Evolutionary conservation across 2,113 vertebrate species (phyloP).

Genomic region (Onychostruthus taczanowskii): DNA sequence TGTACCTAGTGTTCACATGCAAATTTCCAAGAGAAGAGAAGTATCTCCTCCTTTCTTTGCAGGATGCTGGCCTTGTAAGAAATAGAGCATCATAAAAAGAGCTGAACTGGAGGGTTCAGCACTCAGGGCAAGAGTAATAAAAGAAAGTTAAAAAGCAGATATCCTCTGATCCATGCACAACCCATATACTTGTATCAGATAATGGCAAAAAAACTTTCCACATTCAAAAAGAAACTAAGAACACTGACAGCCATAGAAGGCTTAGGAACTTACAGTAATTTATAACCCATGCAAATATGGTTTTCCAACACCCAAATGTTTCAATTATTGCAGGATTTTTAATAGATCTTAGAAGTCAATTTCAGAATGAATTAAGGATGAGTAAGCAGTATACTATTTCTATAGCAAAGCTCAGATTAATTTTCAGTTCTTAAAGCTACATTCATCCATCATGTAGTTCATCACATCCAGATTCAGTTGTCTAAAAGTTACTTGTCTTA

Average conservation of each 20-base stretch:
- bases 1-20: not conserved
- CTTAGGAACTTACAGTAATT: not conserved
- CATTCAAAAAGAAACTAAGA: not conserved
- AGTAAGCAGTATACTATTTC: not conserved
- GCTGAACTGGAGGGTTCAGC: not conserved
- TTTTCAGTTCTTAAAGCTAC: not conserved
- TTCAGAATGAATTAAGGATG: not conserved
- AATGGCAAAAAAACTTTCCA: not conserved
- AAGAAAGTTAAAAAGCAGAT: not conserved
- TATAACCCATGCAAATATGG: not conserved
- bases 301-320: not conserved
- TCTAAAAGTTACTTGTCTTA: not conserved
- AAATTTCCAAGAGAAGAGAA: slow-evolving; percentile 28
- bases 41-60: not conserved
- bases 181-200: not conserved
- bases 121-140: not conserved
- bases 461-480: not conserved
- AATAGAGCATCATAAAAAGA: not conserved
- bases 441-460: not conserved
- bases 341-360: not conserved
- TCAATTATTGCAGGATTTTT: not conserved
- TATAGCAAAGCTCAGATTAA: not conserved
- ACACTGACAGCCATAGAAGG: not conserved
- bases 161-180: not conserved
- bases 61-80: not conserved